Evolutionary conservation across 2,797 vertebrate species (phyloP).

Genomic region (Darevskia mixta): DNA sequence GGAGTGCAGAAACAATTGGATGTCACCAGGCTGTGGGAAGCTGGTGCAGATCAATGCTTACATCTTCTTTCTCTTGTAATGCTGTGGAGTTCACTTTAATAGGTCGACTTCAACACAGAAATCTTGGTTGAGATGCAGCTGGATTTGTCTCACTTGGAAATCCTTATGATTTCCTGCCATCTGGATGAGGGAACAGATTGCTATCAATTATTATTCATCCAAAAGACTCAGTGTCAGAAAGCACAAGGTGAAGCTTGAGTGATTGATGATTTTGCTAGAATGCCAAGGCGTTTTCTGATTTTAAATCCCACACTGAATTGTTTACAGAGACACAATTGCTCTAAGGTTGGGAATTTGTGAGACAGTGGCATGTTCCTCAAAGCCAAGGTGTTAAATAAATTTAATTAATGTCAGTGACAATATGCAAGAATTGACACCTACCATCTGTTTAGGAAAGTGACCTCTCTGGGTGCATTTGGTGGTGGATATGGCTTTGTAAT

Average conservation of each 20-base stretch:
- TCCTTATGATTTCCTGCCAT: slow-evolving; percentile 6
- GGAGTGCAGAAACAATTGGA: too few relatives aligned
- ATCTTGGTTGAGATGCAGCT: background rate
- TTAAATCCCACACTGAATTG: slow-evolving; percentile 11
- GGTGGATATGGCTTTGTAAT: background rate
- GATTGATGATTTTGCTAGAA: slow-evolving; percentile 16
- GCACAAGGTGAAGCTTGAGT: slow-evolving; percentile 13
- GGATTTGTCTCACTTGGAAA: background rate
- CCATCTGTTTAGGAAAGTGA: background rate
- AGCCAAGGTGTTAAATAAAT: slow-evolving; percentile 25
- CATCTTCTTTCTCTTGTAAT: background rate
- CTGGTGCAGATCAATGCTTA: too few relatives aligned
- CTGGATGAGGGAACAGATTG: background rate
- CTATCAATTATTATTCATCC: slow-evolving; percentile 31
- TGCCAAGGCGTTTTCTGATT: background rate
- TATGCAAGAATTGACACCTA: slow-evolving; percentile 14
- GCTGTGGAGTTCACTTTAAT: background rate
- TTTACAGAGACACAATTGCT: background rate
- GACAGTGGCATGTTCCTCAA: background rate
- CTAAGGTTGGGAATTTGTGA: slow-evolving; percentile 20
- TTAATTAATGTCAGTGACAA: background rate
- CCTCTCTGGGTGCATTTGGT: background rate
- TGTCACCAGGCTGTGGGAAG: too few relatives aligned
- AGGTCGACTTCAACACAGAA: background rate
- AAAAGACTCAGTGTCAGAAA: slow-evolving; percentile 20